These are phyloP conservation scores for Xestia rhomboidea DNA, from an alignment of 2,888 invertebrate genomes.

Conservation along the genomic window DNA sequence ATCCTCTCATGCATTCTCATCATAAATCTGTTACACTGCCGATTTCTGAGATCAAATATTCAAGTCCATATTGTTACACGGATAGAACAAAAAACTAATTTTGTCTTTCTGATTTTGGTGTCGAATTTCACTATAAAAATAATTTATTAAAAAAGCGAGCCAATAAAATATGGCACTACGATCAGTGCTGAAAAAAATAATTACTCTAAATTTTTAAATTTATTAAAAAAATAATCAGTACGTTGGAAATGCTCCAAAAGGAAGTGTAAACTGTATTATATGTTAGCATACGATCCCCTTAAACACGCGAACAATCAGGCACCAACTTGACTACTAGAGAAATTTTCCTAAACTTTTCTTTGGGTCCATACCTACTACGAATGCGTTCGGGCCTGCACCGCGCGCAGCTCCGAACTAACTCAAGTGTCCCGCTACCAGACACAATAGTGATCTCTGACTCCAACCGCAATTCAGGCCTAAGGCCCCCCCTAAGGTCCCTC, in stretches of 20 bases:
- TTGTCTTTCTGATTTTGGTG: conserved; percentile 88
- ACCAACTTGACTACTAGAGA: conserved; percentile 88
- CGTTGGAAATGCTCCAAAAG: conserved; percentile 86
- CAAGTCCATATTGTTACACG: conserved; percentile 83
- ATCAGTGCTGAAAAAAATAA: conserved; percentile 88
- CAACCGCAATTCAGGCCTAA: conserved; percentile 66
- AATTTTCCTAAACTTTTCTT: conserved; percentile 85
- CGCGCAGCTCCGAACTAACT: conserved; percentile 60
- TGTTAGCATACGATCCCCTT: conserved; percentile 76
- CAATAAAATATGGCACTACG: conserved; percentile 89
- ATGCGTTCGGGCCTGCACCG: conserved; percentile 59
- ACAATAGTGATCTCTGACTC: conserved; percentile 41
- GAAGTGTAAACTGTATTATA: conserved; percentile 75
- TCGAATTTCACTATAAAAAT: conserved; percentile 88
- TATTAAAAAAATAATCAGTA: conserved; percentile 88
- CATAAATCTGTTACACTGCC: conserved; percentile 74
- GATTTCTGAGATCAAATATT: conserved; percentile 87
- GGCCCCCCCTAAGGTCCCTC: too few relatives aligned
- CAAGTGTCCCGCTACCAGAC: conserved; percentile 66
- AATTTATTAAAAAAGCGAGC: conserved; percentile 83
- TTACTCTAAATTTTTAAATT: conserved; percentile 85
- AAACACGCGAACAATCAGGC: conserved; percentile 84
- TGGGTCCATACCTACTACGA: conserved; percentile 75
- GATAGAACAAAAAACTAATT: conserved; percentile 79
- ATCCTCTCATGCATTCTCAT: conserved; percentile 66